Percentiles rank a stretch among this genome's conserved stretches.
These are phyloP conservation scores for Petrolisthes cinctipes DNA, from an alignment of 2,888 invertebrate genomes.

Conservation along the genomic window DNA sequence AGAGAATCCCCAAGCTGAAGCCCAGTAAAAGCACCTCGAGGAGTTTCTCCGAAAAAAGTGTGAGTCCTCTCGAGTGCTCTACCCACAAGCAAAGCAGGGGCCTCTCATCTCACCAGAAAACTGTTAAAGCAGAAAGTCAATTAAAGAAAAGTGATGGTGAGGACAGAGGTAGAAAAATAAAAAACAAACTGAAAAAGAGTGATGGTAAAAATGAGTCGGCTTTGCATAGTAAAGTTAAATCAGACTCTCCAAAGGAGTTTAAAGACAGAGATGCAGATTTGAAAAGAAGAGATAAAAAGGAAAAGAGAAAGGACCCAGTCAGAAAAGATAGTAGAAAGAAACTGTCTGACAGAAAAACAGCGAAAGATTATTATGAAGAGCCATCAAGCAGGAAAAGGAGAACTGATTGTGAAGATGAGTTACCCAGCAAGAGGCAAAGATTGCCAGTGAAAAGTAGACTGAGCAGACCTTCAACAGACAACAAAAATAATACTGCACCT, in stretches of 20 bases:
- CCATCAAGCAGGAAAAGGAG: background rate
- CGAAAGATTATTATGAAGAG: background rate
- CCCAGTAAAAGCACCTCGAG: background rate
- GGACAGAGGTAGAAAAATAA: background rate
- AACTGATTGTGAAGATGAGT: background rate
- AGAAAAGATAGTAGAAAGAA: background rate
- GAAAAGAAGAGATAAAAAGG: background rate
- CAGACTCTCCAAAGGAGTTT: background rate
- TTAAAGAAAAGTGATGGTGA: background rate
- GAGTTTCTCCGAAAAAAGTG: background rate
- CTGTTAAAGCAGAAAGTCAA: background rate
- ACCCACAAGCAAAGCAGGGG: background rate
- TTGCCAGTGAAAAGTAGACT: slow-evolving; percentile 26
- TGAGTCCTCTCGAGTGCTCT: slow-evolving; percentile 25
- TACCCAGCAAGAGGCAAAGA: slow-evolving; percentile 11
- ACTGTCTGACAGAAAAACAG: slow-evolving; percentile 15
- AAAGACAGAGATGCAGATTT: background rate
- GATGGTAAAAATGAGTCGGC: too few species aligned
- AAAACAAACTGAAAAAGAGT: background rate
- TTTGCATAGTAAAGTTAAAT: too few species aligned
- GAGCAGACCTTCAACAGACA: background rate
- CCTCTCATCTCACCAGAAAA: background rate
- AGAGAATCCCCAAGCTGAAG: slow-evolving; percentile 5
- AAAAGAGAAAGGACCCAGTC: background rate
- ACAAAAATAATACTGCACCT: background rate